phyloP scores from a whole-genome alignment of 2,888 invertebrate species.

The Lacanobia oleracea region DNA sequence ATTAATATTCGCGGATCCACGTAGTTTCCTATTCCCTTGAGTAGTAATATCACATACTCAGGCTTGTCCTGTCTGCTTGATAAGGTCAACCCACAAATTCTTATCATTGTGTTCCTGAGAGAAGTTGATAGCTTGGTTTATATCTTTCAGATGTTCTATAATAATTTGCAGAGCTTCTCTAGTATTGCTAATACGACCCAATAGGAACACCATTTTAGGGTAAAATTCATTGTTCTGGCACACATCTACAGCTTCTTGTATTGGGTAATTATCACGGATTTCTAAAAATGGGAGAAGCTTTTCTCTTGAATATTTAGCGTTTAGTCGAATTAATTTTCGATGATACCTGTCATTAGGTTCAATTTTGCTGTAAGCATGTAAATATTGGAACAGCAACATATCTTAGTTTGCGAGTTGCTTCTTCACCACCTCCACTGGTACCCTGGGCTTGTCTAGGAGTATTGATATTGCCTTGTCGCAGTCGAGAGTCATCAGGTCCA shows the following conservation, averaged over 20 bases:
- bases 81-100: constrained; percentile 98
- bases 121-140: constrained; percentile 98
- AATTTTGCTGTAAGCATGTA: constrained; percentile 96
- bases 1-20: constrained; percentile 97
- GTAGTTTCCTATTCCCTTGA: constrained; percentile 93
- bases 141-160: constrained; percentile 95
- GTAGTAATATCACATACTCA: constrained; percentile 91
- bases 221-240: constrained; percentile 95
- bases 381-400: constrained; percentile 95
- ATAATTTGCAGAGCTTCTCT: constrained; percentile 98
- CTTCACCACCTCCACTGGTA: constrained; percentile 95
- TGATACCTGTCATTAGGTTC: constrained; percentile 96
- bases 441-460: constrained; percentile 93
- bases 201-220: constrained; percentile 98
- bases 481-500: constrained; percentile 97
- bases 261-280: constrained; percentile 98
- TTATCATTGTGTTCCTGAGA: constrained; percentile 98
- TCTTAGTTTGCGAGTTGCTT: constrained; percentile 94
- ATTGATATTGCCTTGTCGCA: constrained; percentile 95
- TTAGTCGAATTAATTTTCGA: constrained; percentile 95
- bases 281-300: constrained; percentile 97
- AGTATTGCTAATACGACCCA: constrained; percentile 97
- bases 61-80: constrained; percentile 96
- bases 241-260: constrained; percentile 97
- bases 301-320: constrained; percentile 96